A percentile compares a stretch with the other conserved stretches of the same genome.
These are phyloP conservation scores for Onchidella celtica DNA, from an alignment of 2,888 invertebrate genomes.

Conservation along the genomic window DNA sequence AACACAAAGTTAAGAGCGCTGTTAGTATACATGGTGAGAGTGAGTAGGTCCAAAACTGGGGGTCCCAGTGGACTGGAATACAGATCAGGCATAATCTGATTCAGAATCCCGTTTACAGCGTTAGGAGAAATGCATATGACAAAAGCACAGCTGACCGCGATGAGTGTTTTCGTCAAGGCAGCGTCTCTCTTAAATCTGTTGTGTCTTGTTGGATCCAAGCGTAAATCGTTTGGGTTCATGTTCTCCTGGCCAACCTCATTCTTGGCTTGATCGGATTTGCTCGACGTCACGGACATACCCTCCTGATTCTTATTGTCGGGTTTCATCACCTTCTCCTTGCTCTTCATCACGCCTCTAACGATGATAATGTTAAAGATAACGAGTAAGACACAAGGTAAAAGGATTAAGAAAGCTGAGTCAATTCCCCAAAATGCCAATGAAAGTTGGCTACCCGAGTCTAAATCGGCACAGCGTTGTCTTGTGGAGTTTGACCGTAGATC, in stretches of 20 bases:
- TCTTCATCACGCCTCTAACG: not conserved
- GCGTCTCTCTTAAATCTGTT: too few species aligned
- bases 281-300: too few species aligned
- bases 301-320: too few species aligned
- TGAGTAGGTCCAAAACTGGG: not conserved
- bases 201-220: too few species aligned
- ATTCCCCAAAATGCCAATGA: not conserved
- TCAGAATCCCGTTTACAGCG: not conserved
- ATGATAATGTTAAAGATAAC: not conserved
- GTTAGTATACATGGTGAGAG: not conserved
- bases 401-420: not conserved
- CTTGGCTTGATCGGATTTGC: too few species aligned
- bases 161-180: not conserved
- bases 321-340: not conserved
- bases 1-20: not conserved
- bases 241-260: too few species aligned
- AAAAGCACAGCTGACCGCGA: not conserved
- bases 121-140: not conserved
- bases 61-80: not conserved
- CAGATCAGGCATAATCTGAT: not conserved
- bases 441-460: not conserved
- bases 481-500: not conserved
- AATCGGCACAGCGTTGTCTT: not conserved
- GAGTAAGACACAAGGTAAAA: not conserved
- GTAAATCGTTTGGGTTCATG: too few species aligned